Evolutionary conservation across 2,888 invertebrate genomes (phyloP), one percentile per base, ranked within the genome.

Genomic region (Spisula subtruncata): DNA sequence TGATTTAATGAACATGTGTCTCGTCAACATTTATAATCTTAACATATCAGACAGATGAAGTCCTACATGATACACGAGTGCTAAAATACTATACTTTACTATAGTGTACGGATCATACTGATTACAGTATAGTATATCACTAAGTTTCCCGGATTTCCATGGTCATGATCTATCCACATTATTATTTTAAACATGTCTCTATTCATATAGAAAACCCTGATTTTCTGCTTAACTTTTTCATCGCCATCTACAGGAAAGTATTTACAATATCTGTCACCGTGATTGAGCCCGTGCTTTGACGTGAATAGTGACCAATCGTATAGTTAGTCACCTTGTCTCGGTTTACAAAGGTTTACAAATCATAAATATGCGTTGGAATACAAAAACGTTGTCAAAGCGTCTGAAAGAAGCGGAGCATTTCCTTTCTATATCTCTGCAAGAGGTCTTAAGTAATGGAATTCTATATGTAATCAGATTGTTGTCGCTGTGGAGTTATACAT

Each of bases 401-500:
- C 48, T 14, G 16, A 35, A 60, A 79, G 32, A 48, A 32, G 18
- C 14, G 6, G 16, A 12, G 25, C 2, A 16, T 14, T 18, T 46
- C 54, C 51, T 79, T 85, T 79, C n/a, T n/a, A n/a, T 35, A 54
- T 18, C 2, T 51, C 25, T 75, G 46, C 29, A 14, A 32, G 85
- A 79, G 18, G 54, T 48, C 48, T 51, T 82, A 71, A 83, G 35
- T 87, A 87, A 83, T 87, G 83, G 66, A 87, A 87, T 83, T 79
- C 16, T 75, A 20, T 32, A 25, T 48, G 32, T 85, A 89, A 89
- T 86, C 83, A 84, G 84, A 84, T 81, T 79, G 87, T 84, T 71
- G 35, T 32, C 54, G 32, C 35, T 20, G 2, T 18, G 20, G 29
- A 60, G 41, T 20, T 5, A 82, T 48, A 56, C 82, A 56, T 35